A percentile compares a stretch with the other conserved stretches of the same genome.
Evolutionary conservation across 2,797 vertebrate genomes (phyloP).

Genomic region (Mormyrops attenuatus): DNA sequence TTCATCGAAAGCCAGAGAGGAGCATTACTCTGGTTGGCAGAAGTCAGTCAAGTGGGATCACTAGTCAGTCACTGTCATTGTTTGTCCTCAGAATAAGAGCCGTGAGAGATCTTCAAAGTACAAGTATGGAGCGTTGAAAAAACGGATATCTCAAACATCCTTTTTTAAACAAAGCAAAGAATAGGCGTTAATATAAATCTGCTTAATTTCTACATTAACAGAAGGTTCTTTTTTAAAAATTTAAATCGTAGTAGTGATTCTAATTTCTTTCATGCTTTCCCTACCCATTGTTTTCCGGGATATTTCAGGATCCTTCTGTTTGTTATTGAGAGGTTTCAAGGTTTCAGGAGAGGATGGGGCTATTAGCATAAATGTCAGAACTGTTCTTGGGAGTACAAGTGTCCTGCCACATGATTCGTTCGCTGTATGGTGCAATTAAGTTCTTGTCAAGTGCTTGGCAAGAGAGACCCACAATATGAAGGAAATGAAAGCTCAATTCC

Average conservation of each 20-base stretch:
- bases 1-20: not conserved
- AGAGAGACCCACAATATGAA: not conserved
- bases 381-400: not conserved
- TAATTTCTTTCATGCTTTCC: not conserved
- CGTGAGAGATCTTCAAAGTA: not conserved
- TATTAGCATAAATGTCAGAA: not conserved
- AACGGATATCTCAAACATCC: not conserved
- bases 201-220: not conserved
- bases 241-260: not conserved
- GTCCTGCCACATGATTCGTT: not conserved
- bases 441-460: not conserved
- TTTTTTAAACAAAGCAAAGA: not conserved
- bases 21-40: not conserved
- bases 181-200: not conserved
- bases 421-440: not conserved
- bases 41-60: not conserved
- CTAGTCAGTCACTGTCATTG: not conserved
- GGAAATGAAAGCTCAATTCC: not conserved
- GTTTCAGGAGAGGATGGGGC: not conserved
- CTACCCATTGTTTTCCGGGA: not conserved
- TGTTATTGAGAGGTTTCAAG: not conserved
- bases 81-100: not conserved
- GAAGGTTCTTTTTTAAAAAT: not conserved
- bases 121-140: not conserved
- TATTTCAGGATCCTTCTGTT: conserved; percentile 1